Conservation (phyloP, 2,113 vertebrate species). For the Crotophaga sulcirostris region DNA sequence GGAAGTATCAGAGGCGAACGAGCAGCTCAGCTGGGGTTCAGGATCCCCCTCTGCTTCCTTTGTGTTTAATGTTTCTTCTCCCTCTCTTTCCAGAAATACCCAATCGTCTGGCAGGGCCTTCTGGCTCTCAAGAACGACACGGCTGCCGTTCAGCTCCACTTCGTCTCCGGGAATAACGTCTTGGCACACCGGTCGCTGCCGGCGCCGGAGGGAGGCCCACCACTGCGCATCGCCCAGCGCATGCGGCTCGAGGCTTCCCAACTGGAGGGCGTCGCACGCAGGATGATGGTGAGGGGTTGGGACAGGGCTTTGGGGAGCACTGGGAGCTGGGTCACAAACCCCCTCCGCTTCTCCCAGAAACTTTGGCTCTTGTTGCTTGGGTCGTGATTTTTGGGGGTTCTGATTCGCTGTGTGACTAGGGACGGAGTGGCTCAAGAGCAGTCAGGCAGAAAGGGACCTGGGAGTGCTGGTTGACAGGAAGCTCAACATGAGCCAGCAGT, state of each 20-base stretch:
- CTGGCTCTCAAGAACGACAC: constrained; percentile 96
- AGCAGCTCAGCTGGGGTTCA: rapidly evolving
- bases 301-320: rapidly evolving
- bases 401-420: rapidly evolving
- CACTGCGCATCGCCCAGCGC: constrained; percentile 93
- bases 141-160: constrained; percentile 95
- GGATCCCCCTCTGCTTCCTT: neutral
- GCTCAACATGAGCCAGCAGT: too few relatives aligned
- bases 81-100: constrained; percentile 86
- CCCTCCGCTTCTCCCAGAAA: rapidly evolving
- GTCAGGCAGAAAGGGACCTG: too few relatives aligned
- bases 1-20: rapidly evolving
- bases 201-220: constrained; percentile 89
- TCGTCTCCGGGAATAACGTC: constrained; percentile 94
- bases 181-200: constrained; percentile 93
- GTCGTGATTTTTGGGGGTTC: rapidly evolving
- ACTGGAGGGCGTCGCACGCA: constrained; percentile 92
- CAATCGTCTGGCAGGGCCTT: constrained; percentile 97
- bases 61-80: rapidly evolving
- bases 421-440: too few relatives aligned
- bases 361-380: rapidly evolving
- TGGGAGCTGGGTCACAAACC: rapidly evolving
- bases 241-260: constrained; percentile 96
- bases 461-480: too few relatives aligned
- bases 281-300: constrained; percentile 84